A percentile compares a stretch with the other conserved stretches of the same genome.
phyloP scores from a whole-genome alignment of 2,888 invertebrate species.

The Sericinus montela region DNA sequence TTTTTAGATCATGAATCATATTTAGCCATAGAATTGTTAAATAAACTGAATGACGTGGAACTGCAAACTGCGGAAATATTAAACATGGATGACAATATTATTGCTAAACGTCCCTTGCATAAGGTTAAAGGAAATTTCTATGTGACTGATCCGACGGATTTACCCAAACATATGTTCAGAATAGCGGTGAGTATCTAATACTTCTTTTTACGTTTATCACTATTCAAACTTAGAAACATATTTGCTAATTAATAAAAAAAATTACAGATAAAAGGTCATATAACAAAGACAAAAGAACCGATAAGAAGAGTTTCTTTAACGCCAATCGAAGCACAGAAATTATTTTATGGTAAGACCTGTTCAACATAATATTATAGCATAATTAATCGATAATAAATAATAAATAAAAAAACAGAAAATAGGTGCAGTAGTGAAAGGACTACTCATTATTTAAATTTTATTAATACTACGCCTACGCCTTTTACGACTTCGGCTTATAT shows the following conservation, averaged over 20 bases:
- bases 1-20: conserved; percentile 37
- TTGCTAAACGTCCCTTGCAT: conserved; percentile 31
- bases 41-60: conserved; percentile 29
- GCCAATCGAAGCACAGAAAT: conserved; percentile 35
- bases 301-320: conserved; percentile 36
- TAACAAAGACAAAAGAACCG: conserved; percentile 25
- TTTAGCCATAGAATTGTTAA: conserved; percentile 37
- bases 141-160: conserved; percentile 29
- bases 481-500: too few relatives aligned
- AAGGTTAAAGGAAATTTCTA: conserved; percentile 39
- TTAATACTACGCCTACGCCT: too few relatives aligned
- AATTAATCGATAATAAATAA: too few relatives aligned
- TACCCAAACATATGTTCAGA: conserved; percentile 40
- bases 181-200: conserved; percentile 29
- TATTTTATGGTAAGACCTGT: conserved; percentile 25
- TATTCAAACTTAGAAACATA: too few relatives aligned
- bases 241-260: neutral
- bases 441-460: too few relatives aligned
- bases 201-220: too few relatives aligned
- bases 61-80: conserved; percentile 34
- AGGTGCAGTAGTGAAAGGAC: too few relatives aligned
- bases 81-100: conserved; percentile 32
- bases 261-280: conserved; percentile 39
- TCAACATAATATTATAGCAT: too few relatives aligned
- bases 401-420: too few relatives aligned